These are phyloP conservation scores for Sitobion miscanthi DNA, from an alignment of 1,140 invertebrate genomes.

Conservation along the genomic window DNA sequence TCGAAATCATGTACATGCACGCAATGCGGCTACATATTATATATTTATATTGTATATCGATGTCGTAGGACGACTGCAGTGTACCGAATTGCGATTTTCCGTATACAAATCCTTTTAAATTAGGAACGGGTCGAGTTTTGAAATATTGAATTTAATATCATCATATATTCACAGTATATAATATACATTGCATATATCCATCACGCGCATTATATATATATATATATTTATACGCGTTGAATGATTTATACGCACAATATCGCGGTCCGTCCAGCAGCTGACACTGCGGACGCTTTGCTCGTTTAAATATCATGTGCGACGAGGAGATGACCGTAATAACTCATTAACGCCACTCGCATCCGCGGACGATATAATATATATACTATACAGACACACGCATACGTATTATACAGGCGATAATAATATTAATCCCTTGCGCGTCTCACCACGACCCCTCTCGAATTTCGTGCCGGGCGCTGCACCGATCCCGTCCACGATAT, in stretches of 20 bases:
- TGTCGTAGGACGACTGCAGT: not conserved
- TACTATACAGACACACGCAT: not conserved
- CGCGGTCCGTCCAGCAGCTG: conserved; percentile 15
- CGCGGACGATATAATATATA: not conserved
- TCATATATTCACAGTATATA: not conserved
- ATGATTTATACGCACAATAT: not conserved
- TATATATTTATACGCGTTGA: not conserved
- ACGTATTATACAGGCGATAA: not conserved
- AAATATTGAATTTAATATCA: not conserved
- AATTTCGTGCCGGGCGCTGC: not conserved
- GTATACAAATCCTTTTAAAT: not conserved
- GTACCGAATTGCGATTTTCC: not conserved
- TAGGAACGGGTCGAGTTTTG: conserved; percentile 8
- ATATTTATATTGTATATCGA: not conserved
- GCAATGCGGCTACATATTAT: not conserved
- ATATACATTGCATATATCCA: not conserved
- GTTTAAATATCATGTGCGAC: not conserved
- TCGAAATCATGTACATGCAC: not conserved
- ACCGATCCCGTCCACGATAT: not conserved
- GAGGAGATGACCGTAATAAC: conserved; percentile 43
- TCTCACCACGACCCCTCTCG: not conserved
- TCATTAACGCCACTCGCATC: conserved; percentile 49
- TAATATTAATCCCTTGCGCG: not conserved
- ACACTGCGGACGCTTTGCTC: not conserved
- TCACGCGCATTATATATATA: not conserved